A percentile compares a stretch with the other conserved stretches of the same genome.
Conservation (phyloP, 2,113 vertebrate genomes). For the Hemibagrus wyckioides region DNA sequence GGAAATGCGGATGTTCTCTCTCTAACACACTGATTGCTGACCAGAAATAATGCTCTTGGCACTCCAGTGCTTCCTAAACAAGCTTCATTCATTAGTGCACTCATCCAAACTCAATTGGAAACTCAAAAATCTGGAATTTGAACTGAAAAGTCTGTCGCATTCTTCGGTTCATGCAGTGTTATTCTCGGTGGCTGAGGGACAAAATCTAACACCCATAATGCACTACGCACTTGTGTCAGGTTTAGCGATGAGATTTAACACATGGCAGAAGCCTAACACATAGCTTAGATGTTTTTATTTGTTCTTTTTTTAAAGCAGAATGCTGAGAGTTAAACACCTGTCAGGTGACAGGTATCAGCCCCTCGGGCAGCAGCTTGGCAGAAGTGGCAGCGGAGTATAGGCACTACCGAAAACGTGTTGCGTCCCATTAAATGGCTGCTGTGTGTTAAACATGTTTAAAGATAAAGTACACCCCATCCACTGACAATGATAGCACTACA, state of each 20-base stretch:
- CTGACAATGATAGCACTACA: too few relatives aligned
- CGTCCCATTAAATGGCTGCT: neutral
- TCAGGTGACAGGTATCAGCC: slow-evolving; percentile 10
- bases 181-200: neutral
- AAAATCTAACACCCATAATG: neutral
- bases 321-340: slow-evolving; percentile 19
- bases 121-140: slow-evolving; percentile 18
- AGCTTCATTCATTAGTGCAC: slow-evolving; percentile 21
- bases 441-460: neutral
- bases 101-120: slow-evolving; percentile 31
- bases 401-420: neutral
- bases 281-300: slow-evolving; percentile 1
- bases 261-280: slow-evolving; percentile 7
- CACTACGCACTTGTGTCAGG: neutral
- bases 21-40: slow-evolving; percentile 42
- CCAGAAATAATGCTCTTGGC: slow-evolving; percentile 41
- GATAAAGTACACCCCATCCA: neutral
- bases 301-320: slow-evolving; percentile 11
- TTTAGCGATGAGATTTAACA: neutral
- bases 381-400: neutral
- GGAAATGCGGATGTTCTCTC: slow-evolving; percentile 43
- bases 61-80: slow-evolving; percentile 33
- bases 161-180: neutral
- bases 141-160: slow-evolving; percentile 8
- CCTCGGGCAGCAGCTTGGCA: neutral